phyloP scores from a whole-genome alignment of 2,888 invertebrate genomes.

The Baccha elongata region DNA sequence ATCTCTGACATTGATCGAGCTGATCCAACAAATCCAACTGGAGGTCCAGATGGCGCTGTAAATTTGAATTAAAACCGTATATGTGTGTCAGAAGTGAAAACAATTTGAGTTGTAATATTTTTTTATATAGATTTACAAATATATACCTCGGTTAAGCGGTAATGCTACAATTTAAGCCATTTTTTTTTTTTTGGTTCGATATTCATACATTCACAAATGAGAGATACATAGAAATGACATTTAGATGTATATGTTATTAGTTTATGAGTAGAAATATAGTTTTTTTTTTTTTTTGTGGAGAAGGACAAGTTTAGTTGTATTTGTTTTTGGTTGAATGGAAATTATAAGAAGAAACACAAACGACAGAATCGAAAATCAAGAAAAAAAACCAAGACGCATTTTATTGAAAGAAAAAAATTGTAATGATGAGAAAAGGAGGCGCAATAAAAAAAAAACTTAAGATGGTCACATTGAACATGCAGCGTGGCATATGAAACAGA shows the following conservation, averaged over 20 bases:
- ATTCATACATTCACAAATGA: constrained; percentile 73
- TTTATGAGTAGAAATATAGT: constrained; percentile 55
- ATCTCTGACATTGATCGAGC: constrained; percentile 97
- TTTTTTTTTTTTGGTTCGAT: constrained; percentile 74
- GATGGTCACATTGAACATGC: constrained; percentile 60
- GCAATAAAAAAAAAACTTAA: constrained; percentile 39
- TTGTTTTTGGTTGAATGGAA: constrained; percentile 35
- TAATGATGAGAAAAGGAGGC: constrained; percentile 31
- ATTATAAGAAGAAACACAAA: constrained; percentile 42
- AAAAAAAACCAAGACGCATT: constrained; percentile 39
- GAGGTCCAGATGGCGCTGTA: constrained; percentile 97
- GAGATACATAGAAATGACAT: constrained; percentile 73
- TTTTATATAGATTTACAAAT: constrained; percentile 70
- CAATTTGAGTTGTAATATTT: constrained; percentile 12
- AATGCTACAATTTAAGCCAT: constrained; percentile 80
- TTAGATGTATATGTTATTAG: constrained; percentile 71
- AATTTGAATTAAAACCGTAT: constrained; percentile 27
- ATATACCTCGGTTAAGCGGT: constrained; percentile 82
- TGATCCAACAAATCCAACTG: constrained; percentile 96
- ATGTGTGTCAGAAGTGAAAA: constrained; percentile 4
- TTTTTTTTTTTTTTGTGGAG: constrained; percentile 31
- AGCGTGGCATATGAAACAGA: constrained; percentile 32
- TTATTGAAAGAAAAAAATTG: constrained; percentile 19
- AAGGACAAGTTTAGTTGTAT: constrained; percentile 23
- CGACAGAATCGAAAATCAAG: constrained; percentile 41